These are phyloP conservation scores for Orussus abietinus DNA, from an alignment of 1,140 invertebrate genomes.

Conservation along the genomic window DNA sequence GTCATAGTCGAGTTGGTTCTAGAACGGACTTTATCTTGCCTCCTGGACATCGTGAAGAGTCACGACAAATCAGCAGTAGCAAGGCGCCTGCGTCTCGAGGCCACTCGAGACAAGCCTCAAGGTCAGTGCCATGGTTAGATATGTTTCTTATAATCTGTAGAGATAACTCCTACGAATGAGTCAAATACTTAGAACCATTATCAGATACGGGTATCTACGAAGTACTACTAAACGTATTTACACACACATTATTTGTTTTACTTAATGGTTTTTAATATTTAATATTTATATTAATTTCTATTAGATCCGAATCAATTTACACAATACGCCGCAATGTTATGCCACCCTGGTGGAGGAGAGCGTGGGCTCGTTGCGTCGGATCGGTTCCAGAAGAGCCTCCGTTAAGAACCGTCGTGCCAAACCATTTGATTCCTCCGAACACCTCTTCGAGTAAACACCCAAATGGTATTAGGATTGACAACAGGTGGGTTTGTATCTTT, in stretches of 20 bases:
- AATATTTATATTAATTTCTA: conserved; percentile 11
- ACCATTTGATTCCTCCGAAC: conserved; percentile 75
- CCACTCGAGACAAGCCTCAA: conserved; percentile 60
- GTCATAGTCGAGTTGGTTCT: conserved; percentile 76
- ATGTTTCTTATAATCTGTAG: too few species aligned
- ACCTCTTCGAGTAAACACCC: conserved; percentile 76
- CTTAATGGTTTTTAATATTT: not conserved
- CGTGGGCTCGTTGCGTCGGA: conserved; percentile 57
- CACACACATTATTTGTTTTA: not conserved
- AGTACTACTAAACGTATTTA: too few species aligned
- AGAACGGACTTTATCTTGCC: conserved; percentile 85
- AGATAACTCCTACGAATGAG: too few species aligned
- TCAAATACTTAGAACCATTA: too few species aligned
- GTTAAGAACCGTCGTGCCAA: conserved; percentile 72
- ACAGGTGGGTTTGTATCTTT: conserved; percentile 49
- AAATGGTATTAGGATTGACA: conserved; percentile 74
- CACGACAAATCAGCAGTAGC: conserved; percentile 43
- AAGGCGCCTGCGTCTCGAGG: conserved; percentile 50
- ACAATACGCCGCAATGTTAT: conserved; percentile 71
- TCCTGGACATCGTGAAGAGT: conserved; percentile 66
- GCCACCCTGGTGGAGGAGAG: conserved; percentile 65
- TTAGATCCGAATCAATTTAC: conserved; percentile 80
- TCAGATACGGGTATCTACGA: too few species aligned
- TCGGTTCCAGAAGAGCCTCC: conserved; percentile 64
- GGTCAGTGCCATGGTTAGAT: too few species aligned